Evolutionary conservation across 2,797 vertebrate genomes (phyloP), one percentile per base, ranked within the genome.

Genomic region (Tiaroga cobitis): DNA sequence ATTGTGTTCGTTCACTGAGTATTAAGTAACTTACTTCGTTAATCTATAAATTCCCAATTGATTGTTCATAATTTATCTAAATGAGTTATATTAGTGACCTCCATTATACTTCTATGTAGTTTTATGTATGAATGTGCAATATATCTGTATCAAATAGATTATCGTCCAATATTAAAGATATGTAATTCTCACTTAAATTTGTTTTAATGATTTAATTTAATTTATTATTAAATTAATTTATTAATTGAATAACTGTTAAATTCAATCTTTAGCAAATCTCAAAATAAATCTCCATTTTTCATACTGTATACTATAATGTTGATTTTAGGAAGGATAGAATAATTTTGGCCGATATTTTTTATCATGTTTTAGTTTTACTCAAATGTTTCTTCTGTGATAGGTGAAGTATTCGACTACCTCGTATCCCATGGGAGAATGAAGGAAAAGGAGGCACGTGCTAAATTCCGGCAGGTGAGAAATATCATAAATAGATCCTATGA

Each of bases 351-450:
- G 46, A 5, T 29, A 49, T 56, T 7, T 24, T 34, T 15, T 16
- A 37, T n/a, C 3, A 37, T 4, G 2, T 75, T 72, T 2, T n/a
- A n/a, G 11, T 15, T 73, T 34, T 24, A 21, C 11, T 76, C 2
- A 19, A 32, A 26, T 29, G 72, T 21, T 49, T 32, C 21, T 56
- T 65, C 10, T 81, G 5, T 79, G 18, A 51, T 93, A 98, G 97
- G 97, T 91, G 97, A 98, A 94, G 97, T 98, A 89, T 98, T 98
- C 43, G 97, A 98, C 95, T 98, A 98, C 96, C 96, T 98, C 91
- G 97, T 98, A 90, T 97, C 97, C 4, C 97, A 98, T 24, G 97
- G 97, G 90, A 96, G 97, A 91, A 98, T 98, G 97, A 98, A 98
- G 93, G 97, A 98, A 94, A 97, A 97, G 89, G 97, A 98, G 92